Conservation (phyloP, 2,113 vertebrate genomes). For the Trinectes maculatus region DNA sequence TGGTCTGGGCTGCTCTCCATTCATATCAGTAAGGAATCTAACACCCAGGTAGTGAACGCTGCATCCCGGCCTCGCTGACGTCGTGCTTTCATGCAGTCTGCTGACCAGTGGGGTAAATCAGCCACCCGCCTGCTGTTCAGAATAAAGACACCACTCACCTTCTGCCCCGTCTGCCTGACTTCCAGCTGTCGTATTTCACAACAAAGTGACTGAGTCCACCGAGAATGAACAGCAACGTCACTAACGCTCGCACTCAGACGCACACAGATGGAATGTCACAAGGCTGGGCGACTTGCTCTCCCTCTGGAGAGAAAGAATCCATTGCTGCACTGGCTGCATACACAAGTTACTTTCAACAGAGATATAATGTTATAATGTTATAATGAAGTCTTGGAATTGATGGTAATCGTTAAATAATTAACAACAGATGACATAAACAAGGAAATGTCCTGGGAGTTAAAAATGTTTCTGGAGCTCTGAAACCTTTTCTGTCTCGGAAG, state of each 20-base stretch:
- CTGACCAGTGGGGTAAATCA: conserved; percentile 20
- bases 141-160: conserved; percentile 12
- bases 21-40: conserved; percentile 56
- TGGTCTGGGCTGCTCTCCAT: neutral
- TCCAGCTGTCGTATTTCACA: conserved; percentile 65
- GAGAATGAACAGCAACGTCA: neutral
- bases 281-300: too few species aligned
- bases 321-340: neutral
- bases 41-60: conserved; percentile 42
- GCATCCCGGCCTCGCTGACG: conserved; percentile 24
- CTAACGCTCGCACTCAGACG: neutral
- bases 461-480: too few species aligned
- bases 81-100: conserved; percentile 11
- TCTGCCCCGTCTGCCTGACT: conserved; percentile 36
- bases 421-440: too few species aligned
- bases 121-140: conserved; percentile 9
- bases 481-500: too few species aligned
- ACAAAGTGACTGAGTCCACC: conserved; percentile 30
- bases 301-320: too few species aligned
- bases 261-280: neutral
- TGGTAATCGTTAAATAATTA: too few species aligned
- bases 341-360: too few species aligned
- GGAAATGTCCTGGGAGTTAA: too few species aligned
- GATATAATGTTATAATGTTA: too few species aligned
- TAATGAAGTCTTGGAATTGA: too few species aligned